These are phyloP conservation scores for Trichomycterus rosablanca DNA, from an alignment of 2,113 vertebrate genomes.

Conservation along the genomic window DNA sequence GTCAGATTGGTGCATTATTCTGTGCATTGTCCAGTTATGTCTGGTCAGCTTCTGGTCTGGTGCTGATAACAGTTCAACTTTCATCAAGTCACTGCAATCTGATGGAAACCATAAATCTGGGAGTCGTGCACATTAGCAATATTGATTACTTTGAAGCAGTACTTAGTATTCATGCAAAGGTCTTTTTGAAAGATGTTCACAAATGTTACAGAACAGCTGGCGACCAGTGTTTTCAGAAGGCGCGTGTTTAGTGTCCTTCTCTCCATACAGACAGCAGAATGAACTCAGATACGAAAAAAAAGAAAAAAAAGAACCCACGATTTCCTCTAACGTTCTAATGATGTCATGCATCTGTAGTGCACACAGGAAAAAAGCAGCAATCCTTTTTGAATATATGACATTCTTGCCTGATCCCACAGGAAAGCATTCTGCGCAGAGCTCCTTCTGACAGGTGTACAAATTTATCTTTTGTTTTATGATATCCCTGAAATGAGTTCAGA, in stretches of 20 bases:
- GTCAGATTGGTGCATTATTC: too few relatives aligned
- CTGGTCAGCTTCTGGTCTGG: too few relatives aligned
- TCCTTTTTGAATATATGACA: slow-evolving; percentile 62
- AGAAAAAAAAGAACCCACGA: too few relatives aligned
- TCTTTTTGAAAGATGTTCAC: slow-evolving; percentile 51
- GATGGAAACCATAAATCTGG: too few relatives aligned
- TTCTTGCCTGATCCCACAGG: slow-evolving; percentile 61
- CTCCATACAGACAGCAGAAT: slow-evolving; percentile 61
- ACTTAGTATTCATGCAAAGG: slow-evolving; percentile 50
- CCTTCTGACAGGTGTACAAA: slow-evolving; percentile 64
- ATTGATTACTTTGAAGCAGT: slow-evolving; percentile 31
- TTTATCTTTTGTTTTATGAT: slow-evolving; percentile 71
- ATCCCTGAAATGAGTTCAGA: slow-evolving; percentile 66
- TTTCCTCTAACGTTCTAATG: slow-evolving; percentile 65
- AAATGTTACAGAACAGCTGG: slow-evolving; percentile 43
- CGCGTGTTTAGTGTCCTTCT: slow-evolving; percentile 61
- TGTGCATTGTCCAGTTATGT: too few relatives aligned
- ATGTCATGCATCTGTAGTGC: slow-evolving; percentile 58
- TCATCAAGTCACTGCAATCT: too few relatives aligned
- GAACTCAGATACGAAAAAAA: slow-evolving; percentile 58
- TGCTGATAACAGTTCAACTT: too few relatives aligned
- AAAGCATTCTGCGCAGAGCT: slow-evolving; percentile 52
- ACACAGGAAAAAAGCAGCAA: slow-evolving; percentile 54
- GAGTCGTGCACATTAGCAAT: slow-evolving; percentile 29
- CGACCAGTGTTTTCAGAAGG: slow-evolving; percentile 38